Conservation (phyloP, 2,113 vertebrate species). For the Alces alces region DNA sequence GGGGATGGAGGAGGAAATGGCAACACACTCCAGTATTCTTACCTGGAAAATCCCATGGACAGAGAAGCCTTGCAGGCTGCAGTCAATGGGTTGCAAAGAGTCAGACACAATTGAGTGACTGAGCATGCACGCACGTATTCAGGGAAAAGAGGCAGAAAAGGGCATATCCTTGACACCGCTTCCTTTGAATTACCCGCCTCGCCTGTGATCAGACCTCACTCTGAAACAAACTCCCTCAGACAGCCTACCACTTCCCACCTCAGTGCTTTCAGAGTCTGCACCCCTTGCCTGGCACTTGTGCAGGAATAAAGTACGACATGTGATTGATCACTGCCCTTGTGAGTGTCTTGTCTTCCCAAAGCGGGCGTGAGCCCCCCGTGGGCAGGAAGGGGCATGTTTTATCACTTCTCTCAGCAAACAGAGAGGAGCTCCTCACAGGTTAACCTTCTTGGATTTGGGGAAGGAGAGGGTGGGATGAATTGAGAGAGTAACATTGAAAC, state of each 20-base stretch:
- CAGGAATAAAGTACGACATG: neutral
- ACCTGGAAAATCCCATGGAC: neutral
- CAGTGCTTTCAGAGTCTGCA: neutral
- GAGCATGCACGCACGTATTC: neutral
- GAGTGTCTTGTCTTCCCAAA: neutral
- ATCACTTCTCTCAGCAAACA: neutral
- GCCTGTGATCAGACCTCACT: neutral
- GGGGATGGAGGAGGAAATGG: neutral
- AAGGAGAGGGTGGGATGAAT: neutral
- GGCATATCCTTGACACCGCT: accelerated
- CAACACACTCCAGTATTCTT: neutral
- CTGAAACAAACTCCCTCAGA: neutral
- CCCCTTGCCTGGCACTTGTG: neutral
- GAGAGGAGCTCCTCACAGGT: neutral
- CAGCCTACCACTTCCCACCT: neutral
- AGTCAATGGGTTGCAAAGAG: neutral
- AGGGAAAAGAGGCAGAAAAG: neutral
- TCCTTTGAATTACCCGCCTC: neutral
- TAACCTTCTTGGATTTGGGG: neutral
- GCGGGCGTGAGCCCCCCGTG: accelerated
- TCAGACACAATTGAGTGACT: neutral
- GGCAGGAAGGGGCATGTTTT: neutral
- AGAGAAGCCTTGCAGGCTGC: neutral
- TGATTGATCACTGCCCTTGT: neutral
- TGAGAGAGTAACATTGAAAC: neutral